Percentiles rank a stretch among this genome's conserved stretches.
Evolutionary conservation across 2,113 vertebrate genomes (phyloP).

Genomic region (Podiceps cristatus): DNA sequence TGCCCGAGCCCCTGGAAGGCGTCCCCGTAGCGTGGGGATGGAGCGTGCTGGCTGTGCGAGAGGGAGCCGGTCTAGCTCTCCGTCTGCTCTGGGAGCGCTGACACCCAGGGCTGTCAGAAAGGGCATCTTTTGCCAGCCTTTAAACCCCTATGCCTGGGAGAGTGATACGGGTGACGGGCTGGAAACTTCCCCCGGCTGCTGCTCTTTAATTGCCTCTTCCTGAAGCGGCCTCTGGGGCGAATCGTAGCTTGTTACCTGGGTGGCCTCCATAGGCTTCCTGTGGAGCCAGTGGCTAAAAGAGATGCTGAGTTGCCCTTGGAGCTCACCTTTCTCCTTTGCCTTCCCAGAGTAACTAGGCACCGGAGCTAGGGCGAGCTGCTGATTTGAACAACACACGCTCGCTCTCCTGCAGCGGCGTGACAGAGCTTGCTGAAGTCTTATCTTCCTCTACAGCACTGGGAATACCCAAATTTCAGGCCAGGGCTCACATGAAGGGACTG

Average conservation of each 20-base stretch:
- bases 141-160: background rate
- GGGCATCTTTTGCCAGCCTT: background rate
- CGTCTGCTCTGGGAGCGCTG: rapidly evolving
- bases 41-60: rapidly evolving
- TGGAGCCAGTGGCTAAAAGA: background rate
- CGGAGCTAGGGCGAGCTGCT: background rate
- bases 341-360: background rate
- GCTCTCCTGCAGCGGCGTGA: background rate
- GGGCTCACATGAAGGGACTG: background rate
- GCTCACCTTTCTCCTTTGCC: background rate
- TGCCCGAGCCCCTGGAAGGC: background rate
- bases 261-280: background rate
- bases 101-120: background rate
- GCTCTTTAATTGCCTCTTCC: conserved; percentile 16
- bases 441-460: background rate
- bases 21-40: rapidly evolving
- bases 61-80: background rate
- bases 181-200: background rate
- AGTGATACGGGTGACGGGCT: background rate
- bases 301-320: background rate
- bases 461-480: background rate
- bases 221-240: background rate
- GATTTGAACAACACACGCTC: background rate
- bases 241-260: background rate
- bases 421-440: background rate